These are phyloP conservation scores for Pseudochromis fuscus DNA, from an alignment of 2,797 vertebrate species.

Conservation along the genomic window DNA sequence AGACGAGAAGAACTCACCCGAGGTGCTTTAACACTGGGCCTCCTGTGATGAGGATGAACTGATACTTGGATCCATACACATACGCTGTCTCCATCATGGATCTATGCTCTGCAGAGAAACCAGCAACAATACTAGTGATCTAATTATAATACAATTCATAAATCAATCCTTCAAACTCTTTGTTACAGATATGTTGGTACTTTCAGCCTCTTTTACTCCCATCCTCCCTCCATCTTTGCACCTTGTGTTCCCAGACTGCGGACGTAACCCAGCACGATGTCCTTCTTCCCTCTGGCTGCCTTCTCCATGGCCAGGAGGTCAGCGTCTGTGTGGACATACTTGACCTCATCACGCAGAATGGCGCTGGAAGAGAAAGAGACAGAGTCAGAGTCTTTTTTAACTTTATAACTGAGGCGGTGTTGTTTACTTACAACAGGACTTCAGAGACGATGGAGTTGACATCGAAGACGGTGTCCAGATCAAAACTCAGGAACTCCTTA, in stretches of 20 bases:
- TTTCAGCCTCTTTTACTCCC: no score
- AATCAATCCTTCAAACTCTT: neutral
- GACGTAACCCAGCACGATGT: conserved; percentile 90
- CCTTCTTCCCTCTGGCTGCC: conserved; percentile 84
- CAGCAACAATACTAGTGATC: no score
- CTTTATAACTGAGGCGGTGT: neutral
- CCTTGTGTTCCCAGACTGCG: conserved; percentile 92
- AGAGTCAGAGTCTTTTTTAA: neutral
- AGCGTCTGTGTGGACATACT: conserved; percentile 86
- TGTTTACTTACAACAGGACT: conserved; percentile 92
- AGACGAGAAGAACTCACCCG: conserved; percentile 79
- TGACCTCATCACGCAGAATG: conserved; percentile 94
- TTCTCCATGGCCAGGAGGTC: conserved; percentile 90
- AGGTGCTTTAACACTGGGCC: conserved; percentile 86
- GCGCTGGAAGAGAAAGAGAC: conserved; percentile 78
- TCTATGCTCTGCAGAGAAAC: conserved; percentile 86
- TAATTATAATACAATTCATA: neutral
- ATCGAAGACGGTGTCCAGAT: conserved; percentile 91
- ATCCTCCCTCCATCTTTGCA: conserved; percentile 50
- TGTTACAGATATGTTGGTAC: no score
- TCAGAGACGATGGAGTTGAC: conserved; percentile 93
- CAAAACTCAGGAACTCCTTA: conserved; percentile 89
- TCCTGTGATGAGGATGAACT: conserved; percentile 95
- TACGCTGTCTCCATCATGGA: conserved; percentile 96
- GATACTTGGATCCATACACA: conserved; percentile 91